Conservation (phyloP, 2,113 vertebrate species). For the Seriola quinqueradiata region DNA sequence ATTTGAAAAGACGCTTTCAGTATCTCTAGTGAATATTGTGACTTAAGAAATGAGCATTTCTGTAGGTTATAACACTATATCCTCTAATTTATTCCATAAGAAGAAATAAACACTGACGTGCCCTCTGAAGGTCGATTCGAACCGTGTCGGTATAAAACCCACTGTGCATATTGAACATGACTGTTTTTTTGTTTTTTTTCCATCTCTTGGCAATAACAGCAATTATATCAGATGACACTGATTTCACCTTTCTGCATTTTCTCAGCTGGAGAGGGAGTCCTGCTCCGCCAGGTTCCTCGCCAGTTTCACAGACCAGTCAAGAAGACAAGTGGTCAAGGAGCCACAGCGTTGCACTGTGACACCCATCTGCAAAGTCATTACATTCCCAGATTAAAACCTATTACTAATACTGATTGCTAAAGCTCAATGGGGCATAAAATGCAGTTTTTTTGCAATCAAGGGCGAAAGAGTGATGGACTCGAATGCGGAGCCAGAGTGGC, state of each 20-base stretch:
- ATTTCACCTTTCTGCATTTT: background rate
- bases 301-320: slow-evolving; percentile 45
- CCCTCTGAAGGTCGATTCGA: background rate
- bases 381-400: slow-evolving; percentile 63
- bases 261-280: background rate
- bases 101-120: background rate
- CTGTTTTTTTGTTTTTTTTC: no score
- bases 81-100: background rate
- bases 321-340: slow-evolving; percentile 57
- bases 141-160: background rate
- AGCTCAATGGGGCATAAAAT: slow-evolving; percentile 64
- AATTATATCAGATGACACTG: background rate
- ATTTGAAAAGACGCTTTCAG: background rate
- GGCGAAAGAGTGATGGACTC: slow-evolving; percentile 37
- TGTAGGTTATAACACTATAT: background rate
- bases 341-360: slow-evolving; percentile 54
- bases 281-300: background rate
- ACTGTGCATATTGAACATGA: background rate
- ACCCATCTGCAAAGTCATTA: slow-evolving; percentile 66
- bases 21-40: background rate
- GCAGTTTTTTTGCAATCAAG: slow-evolving; percentile 59
- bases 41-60: background rate
- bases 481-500: slow-evolving; percentile 17
- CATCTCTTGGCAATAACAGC: background rate
- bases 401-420: slow-evolving; percentile 70